A percentile compares a stretch with the other conserved stretches of the same genome.
These are phyloP conservation scores for Cottus gobio DNA, from an alignment of 2,113 vertebrate genomes.

Conservation along the genomic window DNA sequence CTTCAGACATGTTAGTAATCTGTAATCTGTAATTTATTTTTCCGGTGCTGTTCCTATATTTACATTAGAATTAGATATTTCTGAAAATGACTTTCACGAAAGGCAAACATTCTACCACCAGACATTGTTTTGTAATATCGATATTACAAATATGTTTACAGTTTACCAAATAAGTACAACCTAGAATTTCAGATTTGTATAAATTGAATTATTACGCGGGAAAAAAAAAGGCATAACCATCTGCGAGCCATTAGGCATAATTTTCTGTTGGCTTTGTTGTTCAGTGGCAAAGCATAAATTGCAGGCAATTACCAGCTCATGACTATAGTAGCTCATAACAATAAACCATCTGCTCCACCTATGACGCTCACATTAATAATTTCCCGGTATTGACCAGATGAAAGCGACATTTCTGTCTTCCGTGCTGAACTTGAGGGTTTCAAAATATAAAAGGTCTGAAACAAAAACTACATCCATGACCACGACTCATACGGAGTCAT, in stretches of 20 bases:
- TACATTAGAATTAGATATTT: neutral
- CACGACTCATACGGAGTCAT: neutral
- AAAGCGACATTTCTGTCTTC: neutral
- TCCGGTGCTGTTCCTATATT: neutral
- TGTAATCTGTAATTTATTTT: neutral
- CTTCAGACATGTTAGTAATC: constrained; percentile 1
- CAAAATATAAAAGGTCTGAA: neutral
- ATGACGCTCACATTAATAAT: neutral
- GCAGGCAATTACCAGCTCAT: constrained; percentile 9
- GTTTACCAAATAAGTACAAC: neutral
- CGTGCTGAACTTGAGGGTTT: neutral
- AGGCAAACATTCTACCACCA: neutral
- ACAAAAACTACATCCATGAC: neutral
- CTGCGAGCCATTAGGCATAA: neutral
- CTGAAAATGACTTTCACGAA: neutral
- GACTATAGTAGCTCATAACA: neutral
- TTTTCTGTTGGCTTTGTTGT: constrained; percentile 2
- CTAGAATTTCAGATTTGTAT: neutral
- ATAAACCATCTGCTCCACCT: constrained; percentile 23
- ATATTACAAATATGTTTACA: neutral
- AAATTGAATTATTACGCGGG: neutral
- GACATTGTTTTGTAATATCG: neutral
- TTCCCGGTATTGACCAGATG: neutral
- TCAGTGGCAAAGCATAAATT: constrained; percentile 2
- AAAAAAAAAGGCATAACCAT: neutral